Conservation (phyloP, 2,888 invertebrate species). For the Agrotis ipsilon region DNA sequence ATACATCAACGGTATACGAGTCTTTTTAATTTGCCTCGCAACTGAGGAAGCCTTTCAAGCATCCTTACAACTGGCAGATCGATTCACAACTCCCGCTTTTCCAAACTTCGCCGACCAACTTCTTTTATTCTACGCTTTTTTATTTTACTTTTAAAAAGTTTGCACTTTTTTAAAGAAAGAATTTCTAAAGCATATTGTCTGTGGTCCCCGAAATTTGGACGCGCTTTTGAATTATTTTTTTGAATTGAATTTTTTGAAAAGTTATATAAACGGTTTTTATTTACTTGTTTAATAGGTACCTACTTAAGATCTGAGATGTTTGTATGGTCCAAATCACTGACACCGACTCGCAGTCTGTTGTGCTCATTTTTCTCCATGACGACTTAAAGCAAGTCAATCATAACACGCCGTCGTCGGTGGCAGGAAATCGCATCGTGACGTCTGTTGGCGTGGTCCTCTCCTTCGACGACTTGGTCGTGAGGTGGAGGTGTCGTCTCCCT, state of each 20-base stretch:
- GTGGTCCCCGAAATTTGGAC: constrained; percentile 22
- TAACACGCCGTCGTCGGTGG: too few species aligned
- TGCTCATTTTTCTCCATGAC: too few species aligned
- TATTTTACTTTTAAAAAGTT: constrained; percentile 33
- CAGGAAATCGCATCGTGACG: too few species aligned
- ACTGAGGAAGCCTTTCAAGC: constrained; percentile 75
- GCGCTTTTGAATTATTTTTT: constrained; percentile 27
- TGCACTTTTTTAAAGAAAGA: constrained; percentile 5
- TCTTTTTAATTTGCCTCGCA: constrained; percentile 81
- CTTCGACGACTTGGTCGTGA: too few species aligned
- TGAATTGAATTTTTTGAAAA: constrained; percentile 6
- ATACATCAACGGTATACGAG: constrained; percentile 63
- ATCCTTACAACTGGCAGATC: constrained; percentile 73
- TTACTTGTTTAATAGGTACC: too few species aligned
- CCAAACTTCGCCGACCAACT: constrained; percentile 66
- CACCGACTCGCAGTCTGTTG: too few species aligned
- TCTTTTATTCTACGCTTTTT: constrained; percentile 37
- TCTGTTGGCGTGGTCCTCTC: too few species aligned
- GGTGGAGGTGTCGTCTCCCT: too few species aligned
- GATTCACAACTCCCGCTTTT: constrained; percentile 74
- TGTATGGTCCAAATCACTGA: too few species aligned
- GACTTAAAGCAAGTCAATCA: too few species aligned
- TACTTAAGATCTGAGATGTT: too few species aligned
- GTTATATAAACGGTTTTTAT: not conserved
- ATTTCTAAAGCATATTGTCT: constrained; percentile 42